Evolutionary conservation across 2,113 vertebrate species (phyloP), one percentile per base, ranked within the genome.

Genomic region (Jaculus jaculus): DNA sequence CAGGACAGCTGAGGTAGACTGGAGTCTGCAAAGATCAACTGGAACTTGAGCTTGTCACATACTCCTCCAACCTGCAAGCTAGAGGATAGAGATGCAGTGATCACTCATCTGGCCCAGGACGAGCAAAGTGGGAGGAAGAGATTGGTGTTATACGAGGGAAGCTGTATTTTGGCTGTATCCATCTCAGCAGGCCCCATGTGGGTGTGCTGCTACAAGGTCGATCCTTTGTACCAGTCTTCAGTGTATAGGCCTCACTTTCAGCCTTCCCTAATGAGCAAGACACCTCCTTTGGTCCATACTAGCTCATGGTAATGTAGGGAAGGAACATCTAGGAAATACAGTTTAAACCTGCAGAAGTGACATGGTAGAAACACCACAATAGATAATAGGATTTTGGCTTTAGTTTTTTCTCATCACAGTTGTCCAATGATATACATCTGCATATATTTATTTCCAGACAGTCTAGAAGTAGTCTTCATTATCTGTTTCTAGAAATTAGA

Each of bases 401-500:
- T 63, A 18, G 5, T 32, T 68, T 37, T 39, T 2, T 8, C 21
- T 32, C 26, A 13, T 39, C 30, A 34, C 16, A 75, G 4, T 72
- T 37, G 17, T 16, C 77, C n/a, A 34, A 60, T 26, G 39, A 75
- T n/a, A 1, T 7, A 42, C 9, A 20, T 3, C 34, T 15, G 26
- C 72, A 28, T 42, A 42, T 15, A 17, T 4, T 6, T n/a, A n/a
- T n/a, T n/a, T n/a, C n/a, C n/a, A n/a, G 37, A 37, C 6, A 83
- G 13, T 24, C 61, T 66, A 32, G 58, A 10, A 30, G 23, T 20
- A 77, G 3, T 4, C 15, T 65, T 89, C 65, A 77, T 72, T 72
- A 58, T 72, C 81, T 83, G 47, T 93, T 23, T 66, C 30, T 66
- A 28, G 37, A 30, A 86, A 74, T 8, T 87, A 47, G 69, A 94